Evolutionary conservation across 2,797 vertebrate species (phyloP).

Genomic region (Sebastolobus alascanus): DNA sequence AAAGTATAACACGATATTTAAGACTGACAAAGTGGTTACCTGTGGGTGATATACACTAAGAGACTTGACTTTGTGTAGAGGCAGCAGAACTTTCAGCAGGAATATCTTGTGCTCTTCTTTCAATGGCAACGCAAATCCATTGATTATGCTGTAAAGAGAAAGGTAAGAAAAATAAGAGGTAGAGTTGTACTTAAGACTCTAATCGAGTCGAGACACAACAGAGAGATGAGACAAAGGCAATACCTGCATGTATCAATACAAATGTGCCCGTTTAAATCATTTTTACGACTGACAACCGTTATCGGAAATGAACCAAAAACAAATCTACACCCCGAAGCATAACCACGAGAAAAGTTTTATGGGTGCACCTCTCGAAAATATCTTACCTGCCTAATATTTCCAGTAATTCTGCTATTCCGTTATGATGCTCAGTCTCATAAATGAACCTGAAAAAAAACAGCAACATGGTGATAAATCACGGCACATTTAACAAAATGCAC

Average conservation of each 20-base stretch:
- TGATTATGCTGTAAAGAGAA: conserved; percentile 92
- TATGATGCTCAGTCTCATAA: conserved; percentile 99
- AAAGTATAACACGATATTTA: neutral
- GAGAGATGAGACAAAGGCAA: neutral
- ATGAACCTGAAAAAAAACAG: conserved; percentile 90
- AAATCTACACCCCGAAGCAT: neutral
- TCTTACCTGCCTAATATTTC: conserved; percentile 98
- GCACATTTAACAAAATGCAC: neutral
- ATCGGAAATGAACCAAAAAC: neutral
- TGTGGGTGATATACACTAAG: conserved; percentile 99
- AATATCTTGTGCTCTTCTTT: conserved; percentile 99
- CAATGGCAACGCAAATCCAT: conserved; percentile 98
- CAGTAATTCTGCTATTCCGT: conserved; percentile 99
- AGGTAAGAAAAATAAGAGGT: neutral
- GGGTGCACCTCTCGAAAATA: neutral
- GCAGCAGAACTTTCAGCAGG: conserved; percentile 96
- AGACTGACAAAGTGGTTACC: conserved; percentile 76
- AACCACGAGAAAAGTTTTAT: neutral
- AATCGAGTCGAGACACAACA: neutral
- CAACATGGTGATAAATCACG: neutral
- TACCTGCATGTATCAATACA: neutral
- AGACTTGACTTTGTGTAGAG: conserved; percentile 99
- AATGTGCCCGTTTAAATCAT: neutral
- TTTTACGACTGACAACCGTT: neutral
- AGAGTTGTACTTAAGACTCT: neutral